Conservation (phyloP, 2,888 invertebrate genomes). For the Coleophora flavipennella region DNA sequence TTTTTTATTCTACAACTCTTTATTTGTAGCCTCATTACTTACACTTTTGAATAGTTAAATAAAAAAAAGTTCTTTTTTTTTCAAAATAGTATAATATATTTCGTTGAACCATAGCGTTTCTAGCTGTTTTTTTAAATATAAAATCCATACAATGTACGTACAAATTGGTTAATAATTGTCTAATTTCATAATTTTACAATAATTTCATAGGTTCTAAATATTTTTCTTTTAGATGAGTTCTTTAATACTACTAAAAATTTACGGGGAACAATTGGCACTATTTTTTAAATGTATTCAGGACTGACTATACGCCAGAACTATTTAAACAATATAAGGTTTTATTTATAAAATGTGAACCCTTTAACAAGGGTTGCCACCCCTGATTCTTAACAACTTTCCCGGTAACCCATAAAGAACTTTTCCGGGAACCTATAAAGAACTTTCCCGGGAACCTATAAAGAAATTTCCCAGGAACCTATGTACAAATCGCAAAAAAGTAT, state of each 20-base stretch:
- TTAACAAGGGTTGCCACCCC: too few relatives aligned
- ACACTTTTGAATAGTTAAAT: conserved; percentile 30
- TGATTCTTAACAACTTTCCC: too few relatives aligned
- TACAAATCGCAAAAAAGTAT: too few relatives aligned
- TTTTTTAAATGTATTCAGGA: conserved; percentile 22
- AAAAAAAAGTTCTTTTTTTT: conserved; percentile 46
- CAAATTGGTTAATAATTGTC: conserved; percentile 52
- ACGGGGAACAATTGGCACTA: conserved; percentile 54
- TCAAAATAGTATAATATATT: conserved; percentile 60
- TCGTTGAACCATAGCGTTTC: conserved; percentile 72
- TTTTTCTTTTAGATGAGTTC: conserved; percentile 31
- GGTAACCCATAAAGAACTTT: too few relatives aligned
- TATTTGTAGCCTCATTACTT: too few relatives aligned
- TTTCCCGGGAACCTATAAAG: too few relatives aligned
- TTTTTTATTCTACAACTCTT: too few relatives aligned
- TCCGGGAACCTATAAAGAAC: too few relatives aligned
- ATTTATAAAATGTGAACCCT: too few relatives aligned
- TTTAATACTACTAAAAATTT: conserved; percentile 35
- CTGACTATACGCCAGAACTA: neutral
- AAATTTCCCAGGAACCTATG: too few relatives aligned
- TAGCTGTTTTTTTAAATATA: conserved; percentile 66
- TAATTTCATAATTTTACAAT: conserved; percentile 33
- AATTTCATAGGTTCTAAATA: conserved; percentile 44
- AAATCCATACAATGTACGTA: conserved; percentile 34
- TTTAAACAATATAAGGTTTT: neutral